Evolutionary conservation across 1,140 invertebrate genomes (phyloP).

Genomic region (Drosophila saltans): DNA sequence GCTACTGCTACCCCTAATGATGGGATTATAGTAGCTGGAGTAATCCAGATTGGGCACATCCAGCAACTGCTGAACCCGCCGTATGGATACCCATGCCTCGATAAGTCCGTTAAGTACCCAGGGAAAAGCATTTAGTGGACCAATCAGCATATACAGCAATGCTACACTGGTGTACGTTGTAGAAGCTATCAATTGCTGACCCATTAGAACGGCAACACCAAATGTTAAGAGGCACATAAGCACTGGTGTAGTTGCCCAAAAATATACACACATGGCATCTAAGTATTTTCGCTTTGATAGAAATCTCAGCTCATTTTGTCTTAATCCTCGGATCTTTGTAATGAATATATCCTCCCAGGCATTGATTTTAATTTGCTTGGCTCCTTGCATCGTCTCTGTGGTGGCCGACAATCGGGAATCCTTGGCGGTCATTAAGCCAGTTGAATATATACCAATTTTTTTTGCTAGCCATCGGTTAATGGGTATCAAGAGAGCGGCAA

Average conservation of each 20-base stretch:
- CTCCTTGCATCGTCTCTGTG: conserved; percentile 93
- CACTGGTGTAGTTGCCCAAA: conserved; percentile 99
- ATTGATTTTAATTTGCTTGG: conserved; percentile 95
- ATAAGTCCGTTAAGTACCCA: conserved; percentile 99
- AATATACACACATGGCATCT: conserved; percentile 99
- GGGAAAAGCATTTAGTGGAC: conserved; percentile 97
- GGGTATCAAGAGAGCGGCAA: conserved; percentile 95
- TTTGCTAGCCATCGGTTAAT: conserved; percentile 96
- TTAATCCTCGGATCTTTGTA: conserved; percentile 86
- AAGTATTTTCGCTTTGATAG: conserved; percentile 96
- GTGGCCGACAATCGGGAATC: conserved; percentile 95
- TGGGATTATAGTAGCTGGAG: conserved; percentile 77
- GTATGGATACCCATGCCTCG: conserved; percentile 95
- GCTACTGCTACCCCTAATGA: conserved; percentile 52
- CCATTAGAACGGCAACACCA: conserved; percentile 92
- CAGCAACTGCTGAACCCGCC: conserved; percentile 89
- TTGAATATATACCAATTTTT: conserved; percentile 94
- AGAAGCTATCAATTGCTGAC: conserved; percentile 92
- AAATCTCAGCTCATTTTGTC: conserved; percentile 89
- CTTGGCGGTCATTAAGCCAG: conserved; percentile 95
- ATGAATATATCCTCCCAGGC: conserved; percentile 97
- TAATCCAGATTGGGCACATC: conserved; percentile 78
- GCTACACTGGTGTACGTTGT: conserved; percentile 97
- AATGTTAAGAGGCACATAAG: conserved; percentile 97
- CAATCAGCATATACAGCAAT: conserved; percentile 97